Evolutionary conservation across 1,140 invertebrate genomes (phyloP).

Genomic region (Vanessa tameamea): DNA sequence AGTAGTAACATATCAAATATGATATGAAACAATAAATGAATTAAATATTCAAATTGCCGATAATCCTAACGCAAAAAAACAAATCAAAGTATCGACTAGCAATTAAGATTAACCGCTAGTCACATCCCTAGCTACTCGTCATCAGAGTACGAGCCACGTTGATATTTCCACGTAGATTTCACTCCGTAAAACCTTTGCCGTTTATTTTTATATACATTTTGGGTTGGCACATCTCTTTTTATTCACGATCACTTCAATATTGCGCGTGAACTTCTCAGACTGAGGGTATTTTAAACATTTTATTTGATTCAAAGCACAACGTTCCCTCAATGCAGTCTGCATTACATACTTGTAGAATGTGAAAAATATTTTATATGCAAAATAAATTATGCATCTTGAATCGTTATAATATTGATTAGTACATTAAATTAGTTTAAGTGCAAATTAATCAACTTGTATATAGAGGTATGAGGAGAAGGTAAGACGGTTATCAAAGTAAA

Average conservation of each 20-base stretch:
- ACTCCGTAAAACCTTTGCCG: slow-evolving; percentile 77
- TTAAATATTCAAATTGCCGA: not conserved
- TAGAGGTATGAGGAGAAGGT: too few species aligned
- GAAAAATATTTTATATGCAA: slow-evolving; percentile 1
- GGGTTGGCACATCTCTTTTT: slow-evolving; percentile 71
- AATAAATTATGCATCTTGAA: not conserved
- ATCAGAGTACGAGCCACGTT: slow-evolving; percentile 73
- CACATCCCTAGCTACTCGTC: slow-evolving; percentile 69
- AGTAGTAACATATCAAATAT: too few species aligned
- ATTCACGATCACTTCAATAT: slow-evolving; percentile 65
- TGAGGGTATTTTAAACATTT: slow-evolving; percentile 42
- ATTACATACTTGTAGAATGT: not conserved
- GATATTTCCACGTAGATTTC: slow-evolving; percentile 80
- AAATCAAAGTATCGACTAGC: slow-evolving; percentile 50
- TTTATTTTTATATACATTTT: slow-evolving; percentile 79
- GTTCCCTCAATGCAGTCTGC: not conserved
- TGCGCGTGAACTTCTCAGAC: slow-evolving; percentile 49
- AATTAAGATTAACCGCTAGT: slow-evolving; percentile 26
- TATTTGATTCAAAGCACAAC: slow-evolving; percentile 33
- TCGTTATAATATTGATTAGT: too few species aligned
- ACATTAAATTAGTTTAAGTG: too few species aligned
- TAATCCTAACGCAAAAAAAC: slow-evolving; percentile 24
- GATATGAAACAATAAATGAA: too few species aligned
- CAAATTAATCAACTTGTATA: too few species aligned
- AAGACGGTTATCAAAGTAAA: too few species aligned